Conservation (phyloP, 2,888 invertebrate genomes). For the Parthenolecanium corni region DNA sequence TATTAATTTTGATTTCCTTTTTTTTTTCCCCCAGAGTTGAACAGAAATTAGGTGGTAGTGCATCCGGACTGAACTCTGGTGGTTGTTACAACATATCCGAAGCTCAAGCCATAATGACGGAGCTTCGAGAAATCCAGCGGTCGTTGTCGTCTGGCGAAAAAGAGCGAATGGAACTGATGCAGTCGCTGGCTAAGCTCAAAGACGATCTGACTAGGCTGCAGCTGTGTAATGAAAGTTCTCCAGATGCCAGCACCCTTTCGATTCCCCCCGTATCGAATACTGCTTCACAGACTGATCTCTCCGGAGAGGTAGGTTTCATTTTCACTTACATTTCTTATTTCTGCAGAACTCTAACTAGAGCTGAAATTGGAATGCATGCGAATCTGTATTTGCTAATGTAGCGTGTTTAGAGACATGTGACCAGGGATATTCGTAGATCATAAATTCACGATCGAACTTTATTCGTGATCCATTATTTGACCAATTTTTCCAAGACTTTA, state of each 20-base stretch:
- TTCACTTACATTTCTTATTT: not conserved
- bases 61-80: slow-evolving; percentile 24
- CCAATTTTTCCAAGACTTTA: too few species aligned
- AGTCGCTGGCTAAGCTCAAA: slow-evolving; percentile 81
- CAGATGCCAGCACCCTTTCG: slow-evolving; percentile 67
- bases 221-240: slow-evolving; percentile 49
- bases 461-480: too few species aligned
- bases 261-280: slow-evolving; percentile 79
- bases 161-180: slow-evolving; percentile 87
- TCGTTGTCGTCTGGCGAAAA: slow-evolving; percentile 83
- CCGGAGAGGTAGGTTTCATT: slow-evolving; percentile 53
- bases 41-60: slow-evolving; percentile 68
- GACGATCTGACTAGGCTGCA: slow-evolving; percentile 82
- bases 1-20: slow-evolving; percentile 31
- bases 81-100: slow-evolving; percentile 78
- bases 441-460: not conserved
- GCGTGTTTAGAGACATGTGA: too few species aligned
- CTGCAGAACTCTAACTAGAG: too few species aligned
- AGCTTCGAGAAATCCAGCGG: slow-evolving; percentile 83
- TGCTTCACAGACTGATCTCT: slow-evolving; percentile 90
- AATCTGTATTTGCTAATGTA: too few species aligned
- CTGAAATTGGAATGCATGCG: too few species aligned
- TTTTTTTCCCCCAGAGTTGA: slow-evolving; percentile 56
- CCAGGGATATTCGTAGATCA: too few species aligned
- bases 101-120: slow-evolving; percentile 91